These are phyloP conservation scores for Sebastes trivittatus DNA, from an alignment of 2,797 vertebrate genomes.

Conservation along the genomic window DNA sequence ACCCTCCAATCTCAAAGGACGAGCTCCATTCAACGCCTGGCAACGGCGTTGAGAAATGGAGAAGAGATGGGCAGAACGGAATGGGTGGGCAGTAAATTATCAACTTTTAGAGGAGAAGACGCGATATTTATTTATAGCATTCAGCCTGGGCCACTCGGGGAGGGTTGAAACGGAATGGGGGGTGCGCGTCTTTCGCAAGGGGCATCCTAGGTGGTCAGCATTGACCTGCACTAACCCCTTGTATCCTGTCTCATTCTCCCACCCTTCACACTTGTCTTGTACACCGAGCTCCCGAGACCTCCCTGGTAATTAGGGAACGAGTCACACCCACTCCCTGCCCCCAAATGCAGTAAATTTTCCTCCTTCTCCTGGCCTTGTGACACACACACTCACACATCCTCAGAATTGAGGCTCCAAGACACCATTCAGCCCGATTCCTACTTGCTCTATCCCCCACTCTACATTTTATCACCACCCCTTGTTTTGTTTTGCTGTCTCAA, in stretches of 20 bases:
- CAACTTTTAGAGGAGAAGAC: slow-evolving; percentile 68
- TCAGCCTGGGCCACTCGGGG: slow-evolving; percentile 63
- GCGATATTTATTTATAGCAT: slow-evolving; percentile 84
- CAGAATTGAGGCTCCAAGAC: slow-evolving; percentile 70
- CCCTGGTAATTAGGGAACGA: slow-evolving; percentile 97
- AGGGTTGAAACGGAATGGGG: slow-evolving; percentile 52
- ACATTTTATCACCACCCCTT: slow-evolving; percentile 84
- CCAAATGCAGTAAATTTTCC: slow-evolving; percentile 88
- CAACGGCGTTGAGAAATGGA: slow-evolving; percentile 78
- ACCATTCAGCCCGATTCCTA: slow-evolving; percentile 72
- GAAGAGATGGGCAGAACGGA: slow-evolving; percentile 76
- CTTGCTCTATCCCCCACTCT: slow-evolving; percentile 77
- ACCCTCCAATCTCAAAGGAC: slow-evolving; percentile 81
- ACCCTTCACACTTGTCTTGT: slow-evolving; percentile 81
- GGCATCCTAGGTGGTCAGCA: slow-evolving; percentile 95
- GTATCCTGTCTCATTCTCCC: slow-evolving; percentile 94
- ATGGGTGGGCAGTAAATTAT: slow-evolving; percentile 83
- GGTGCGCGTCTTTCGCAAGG: slow-evolving; percentile 67
- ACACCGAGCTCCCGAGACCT: slow-evolving; percentile 79
- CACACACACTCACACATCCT: slow-evolving; percentile 76
- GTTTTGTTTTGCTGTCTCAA: slow-evolving; percentile 85
- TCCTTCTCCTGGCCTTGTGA: slow-evolving; percentile 73
- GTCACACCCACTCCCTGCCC: slow-evolving; percentile 80
- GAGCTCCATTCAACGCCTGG: slow-evolving; percentile 74
- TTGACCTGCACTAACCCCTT: slow-evolving; percentile 90